These are phyloP conservation scores for Ctenoplectra terminalis DNA, from an alignment of 1,140 invertebrate genomes.

Conservation along the genomic window DNA sequence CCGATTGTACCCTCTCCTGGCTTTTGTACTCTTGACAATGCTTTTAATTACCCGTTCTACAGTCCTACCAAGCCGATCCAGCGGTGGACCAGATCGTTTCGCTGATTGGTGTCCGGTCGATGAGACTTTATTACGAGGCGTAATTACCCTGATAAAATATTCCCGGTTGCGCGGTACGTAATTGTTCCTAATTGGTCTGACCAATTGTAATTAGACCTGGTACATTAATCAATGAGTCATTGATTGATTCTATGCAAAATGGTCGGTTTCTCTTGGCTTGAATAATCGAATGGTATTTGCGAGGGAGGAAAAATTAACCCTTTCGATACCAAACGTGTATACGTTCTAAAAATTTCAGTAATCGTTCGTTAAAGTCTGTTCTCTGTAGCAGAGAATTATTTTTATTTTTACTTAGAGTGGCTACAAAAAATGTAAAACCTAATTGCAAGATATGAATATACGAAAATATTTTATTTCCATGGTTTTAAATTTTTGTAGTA, in stretches of 20 bases:
- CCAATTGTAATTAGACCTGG: not conserved
- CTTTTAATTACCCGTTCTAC: conserved; percentile 62
- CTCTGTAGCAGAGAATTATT: too few relatives aligned
- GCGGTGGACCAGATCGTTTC: conserved; percentile 22
- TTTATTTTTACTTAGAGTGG: too few relatives aligned
- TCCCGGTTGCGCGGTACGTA: conserved; percentile 20
- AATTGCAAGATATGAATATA: too few relatives aligned
- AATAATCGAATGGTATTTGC: not conserved
- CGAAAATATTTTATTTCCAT: too few relatives aligned
- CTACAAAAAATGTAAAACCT: too few relatives aligned
- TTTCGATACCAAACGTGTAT: too few relatives aligned
- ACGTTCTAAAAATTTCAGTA: too few relatives aligned
- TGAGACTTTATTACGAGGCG: conserved; percentile 42
- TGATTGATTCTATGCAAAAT: not conserved
- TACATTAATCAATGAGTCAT: conserved; percentile 1
- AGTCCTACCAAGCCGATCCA: not conserved
- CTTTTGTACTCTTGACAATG: conserved; percentile 63
- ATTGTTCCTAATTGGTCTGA: conserved; percentile 24
- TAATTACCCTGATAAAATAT: conserved; percentile 51
- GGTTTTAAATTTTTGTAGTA: too few relatives aligned
- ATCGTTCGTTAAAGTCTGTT: too few relatives aligned
- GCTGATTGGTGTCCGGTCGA: conserved; percentile 36
- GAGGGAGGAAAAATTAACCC: not conserved
- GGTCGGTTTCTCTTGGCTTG: not conserved
- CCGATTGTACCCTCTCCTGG: not conserved